These are phyloP conservation scores for Ypsolopha scabrella DNA, from an alignment of 2,888 invertebrate genomes.

Conservation along the genomic window DNA sequence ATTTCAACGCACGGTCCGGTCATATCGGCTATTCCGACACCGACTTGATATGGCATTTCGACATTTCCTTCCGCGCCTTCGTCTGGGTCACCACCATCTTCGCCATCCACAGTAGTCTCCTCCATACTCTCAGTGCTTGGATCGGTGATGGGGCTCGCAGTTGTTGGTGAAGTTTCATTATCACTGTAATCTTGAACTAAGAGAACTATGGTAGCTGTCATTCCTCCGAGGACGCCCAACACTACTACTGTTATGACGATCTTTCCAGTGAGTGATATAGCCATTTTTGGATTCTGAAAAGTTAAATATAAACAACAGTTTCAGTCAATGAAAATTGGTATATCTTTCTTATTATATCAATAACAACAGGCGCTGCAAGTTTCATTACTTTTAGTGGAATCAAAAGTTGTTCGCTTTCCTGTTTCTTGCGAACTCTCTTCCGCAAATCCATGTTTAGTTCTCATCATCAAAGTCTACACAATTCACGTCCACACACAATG, in stretches of 20 bases:
- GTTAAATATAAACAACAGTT: neutral
- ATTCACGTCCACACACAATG: too few species aligned
- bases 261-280: constrained; percentile 35
- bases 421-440: too few species aligned
- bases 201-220: constrained; percentile 34
- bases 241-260: constrained; percentile 30
- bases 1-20: constrained; percentile 95
- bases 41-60: constrained; percentile 59
- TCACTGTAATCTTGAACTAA: constrained; percentile 20
- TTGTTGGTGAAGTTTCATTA: neutral
- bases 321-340: too few species aligned
- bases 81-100: constrained; percentile 5
- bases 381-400: too few species aligned
- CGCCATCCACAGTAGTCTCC: neutral
- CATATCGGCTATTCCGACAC: constrained; percentile 90
- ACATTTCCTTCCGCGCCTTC: neutral
- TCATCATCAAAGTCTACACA: too few species aligned
- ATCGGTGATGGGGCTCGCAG: neutral
- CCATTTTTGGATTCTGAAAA: constrained; percentile 28
- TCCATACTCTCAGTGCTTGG: neutral
- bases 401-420: too few species aligned
- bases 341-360: too few species aligned
- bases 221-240: constrained; percentile 35
- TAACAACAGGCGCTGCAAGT: too few species aligned
- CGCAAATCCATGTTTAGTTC: too few species aligned